phyloP scores from a whole-genome alignment of 2,113 vertebrate genomes.

The Calypte anna region DNA sequence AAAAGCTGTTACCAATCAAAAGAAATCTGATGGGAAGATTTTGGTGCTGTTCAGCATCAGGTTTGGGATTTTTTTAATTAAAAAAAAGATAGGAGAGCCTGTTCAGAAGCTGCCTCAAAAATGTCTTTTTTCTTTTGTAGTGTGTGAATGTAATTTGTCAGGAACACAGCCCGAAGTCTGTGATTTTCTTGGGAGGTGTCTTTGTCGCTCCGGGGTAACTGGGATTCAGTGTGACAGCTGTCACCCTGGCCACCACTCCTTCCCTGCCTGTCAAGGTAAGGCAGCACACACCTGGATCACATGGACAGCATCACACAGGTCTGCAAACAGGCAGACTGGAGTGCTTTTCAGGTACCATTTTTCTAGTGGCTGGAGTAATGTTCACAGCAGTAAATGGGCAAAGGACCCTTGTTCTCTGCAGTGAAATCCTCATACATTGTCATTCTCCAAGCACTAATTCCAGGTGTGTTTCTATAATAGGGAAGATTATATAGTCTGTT shows the following conservation, averaged over 20 bases:
- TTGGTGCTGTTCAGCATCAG: not conserved
- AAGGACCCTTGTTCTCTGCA: not conserved
- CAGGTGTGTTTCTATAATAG: not conserved
- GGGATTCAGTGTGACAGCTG: constrained; percentile 84
- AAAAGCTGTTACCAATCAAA: not conserved
- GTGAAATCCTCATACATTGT: not conserved
- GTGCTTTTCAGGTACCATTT: not conserved
- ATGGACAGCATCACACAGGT: not conserved
- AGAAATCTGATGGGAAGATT: not conserved
- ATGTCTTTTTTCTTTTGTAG: constrained; percentile 66
- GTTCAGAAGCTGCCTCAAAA: not conserved
- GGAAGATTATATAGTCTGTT: not conserved
- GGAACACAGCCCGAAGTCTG: constrained; percentile 80
- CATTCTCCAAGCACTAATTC: not conserved
- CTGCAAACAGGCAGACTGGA: not conserved
- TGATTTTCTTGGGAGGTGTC: constrained; percentile 79
- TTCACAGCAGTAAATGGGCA: not conserved
- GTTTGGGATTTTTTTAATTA: not conserved
- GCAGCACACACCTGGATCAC: not conserved
- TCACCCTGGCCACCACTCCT: constrained; percentile 78
- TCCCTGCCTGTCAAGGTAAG: constrained; percentile 87
- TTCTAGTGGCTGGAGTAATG: not conserved
- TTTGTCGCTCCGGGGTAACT: constrained; percentile 80
- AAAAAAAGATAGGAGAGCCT: not conserved
- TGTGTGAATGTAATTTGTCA: constrained; percentile 80